phyloP scores from a whole-genome alignment of 2,888 invertebrate genomes.

The Suillia variegata region DNA sequence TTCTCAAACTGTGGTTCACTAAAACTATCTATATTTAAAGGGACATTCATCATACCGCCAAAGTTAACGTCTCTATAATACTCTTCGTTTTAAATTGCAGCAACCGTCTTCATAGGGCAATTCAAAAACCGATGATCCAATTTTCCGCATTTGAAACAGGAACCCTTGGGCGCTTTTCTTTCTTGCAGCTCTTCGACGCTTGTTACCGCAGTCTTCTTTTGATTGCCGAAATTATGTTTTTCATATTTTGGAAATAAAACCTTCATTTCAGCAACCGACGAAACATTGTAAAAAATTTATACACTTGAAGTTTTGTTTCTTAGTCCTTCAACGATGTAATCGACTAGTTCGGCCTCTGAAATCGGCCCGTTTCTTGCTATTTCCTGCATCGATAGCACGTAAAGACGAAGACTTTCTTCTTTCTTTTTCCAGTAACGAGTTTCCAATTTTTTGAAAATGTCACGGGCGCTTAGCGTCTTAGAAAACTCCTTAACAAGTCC shows the following conservation, averaged over 20 bases:
- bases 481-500: too few species aligned
- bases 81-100: background rate
- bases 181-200: too few species aligned
- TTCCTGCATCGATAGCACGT: constrained; percentile 20
- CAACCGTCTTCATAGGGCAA: background rate
- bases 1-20: constrained; percentile 5
- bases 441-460: too few species aligned
- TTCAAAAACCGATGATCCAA: constrained; percentile 11
- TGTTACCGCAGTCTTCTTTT: background rate
- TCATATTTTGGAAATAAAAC: constrained; percentile 6
- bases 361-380: constrained; percentile 12
- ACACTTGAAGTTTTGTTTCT: constrained; percentile 1
- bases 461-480: too few species aligned
- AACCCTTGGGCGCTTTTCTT: constrained; percentile 11
- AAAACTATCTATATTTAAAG: background rate
- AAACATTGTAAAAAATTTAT: background rate
- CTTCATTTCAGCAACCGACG: constrained; percentile 4
- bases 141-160: constrained; percentile 11
- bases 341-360: constrained; percentile 13
- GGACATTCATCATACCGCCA: constrained; percentile 10
- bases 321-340: constrained; percentile 14
- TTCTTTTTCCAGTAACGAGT: background rate
- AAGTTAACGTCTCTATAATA: background rate
- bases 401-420: background rate
- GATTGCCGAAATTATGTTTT: background rate